Percentiles rank a stretch among this genome's conserved stretches.
Conservation (phyloP, 2,113 vertebrate species). For the Aviceda subcristata region DNA sequence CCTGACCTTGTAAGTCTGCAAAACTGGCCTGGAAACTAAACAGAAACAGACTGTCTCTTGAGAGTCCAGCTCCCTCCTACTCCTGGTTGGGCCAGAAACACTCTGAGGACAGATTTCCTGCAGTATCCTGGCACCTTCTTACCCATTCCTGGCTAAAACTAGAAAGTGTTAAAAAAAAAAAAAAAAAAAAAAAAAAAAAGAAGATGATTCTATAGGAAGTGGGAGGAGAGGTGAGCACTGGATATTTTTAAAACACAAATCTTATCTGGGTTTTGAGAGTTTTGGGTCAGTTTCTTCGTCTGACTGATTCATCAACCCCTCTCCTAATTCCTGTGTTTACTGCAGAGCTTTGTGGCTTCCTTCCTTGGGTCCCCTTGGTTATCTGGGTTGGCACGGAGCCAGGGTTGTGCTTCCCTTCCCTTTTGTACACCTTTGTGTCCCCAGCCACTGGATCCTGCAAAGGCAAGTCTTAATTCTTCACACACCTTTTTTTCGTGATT, state of each 20-base stretch:
- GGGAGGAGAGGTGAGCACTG: neutral
- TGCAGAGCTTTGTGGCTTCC: slow-evolving; percentile 37
- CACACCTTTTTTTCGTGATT: neutral
- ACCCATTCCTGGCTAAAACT: neutral
- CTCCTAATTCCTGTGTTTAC: slow-evolving; percentile 27
- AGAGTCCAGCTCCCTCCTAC: slow-evolving; percentile 19
- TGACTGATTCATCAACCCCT: neutral
- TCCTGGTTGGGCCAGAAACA: slow-evolving; percentile 23
- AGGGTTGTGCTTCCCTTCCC: neutral
- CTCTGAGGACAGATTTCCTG: slow-evolving; percentile 36
- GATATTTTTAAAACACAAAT: slow-evolving; percentile 13
- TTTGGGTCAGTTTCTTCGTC: slow-evolving; percentile 20
- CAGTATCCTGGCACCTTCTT: slow-evolving; percentile 20
- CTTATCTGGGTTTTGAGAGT: neutral
- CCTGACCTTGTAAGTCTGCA: slow-evolving; percentile 36
- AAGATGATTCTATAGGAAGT: neutral
- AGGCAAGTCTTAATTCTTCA: neutral
- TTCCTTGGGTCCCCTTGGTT: slow-evolving; percentile 17
- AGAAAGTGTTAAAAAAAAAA: neutral
- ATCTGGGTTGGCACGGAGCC: neutral
- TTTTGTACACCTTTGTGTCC: neutral
- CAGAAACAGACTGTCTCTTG: slow-evolving; percentile 9
- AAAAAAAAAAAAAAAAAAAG: neutral
- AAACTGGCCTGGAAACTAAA: slow-evolving; percentile 40
- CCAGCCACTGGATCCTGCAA: neutral